Evolutionary conservation across 2,797 vertebrate genomes (phyloP), one percentile per base, ranked within the genome.

Genomic region (Phataginus tricuspis): DNA sequence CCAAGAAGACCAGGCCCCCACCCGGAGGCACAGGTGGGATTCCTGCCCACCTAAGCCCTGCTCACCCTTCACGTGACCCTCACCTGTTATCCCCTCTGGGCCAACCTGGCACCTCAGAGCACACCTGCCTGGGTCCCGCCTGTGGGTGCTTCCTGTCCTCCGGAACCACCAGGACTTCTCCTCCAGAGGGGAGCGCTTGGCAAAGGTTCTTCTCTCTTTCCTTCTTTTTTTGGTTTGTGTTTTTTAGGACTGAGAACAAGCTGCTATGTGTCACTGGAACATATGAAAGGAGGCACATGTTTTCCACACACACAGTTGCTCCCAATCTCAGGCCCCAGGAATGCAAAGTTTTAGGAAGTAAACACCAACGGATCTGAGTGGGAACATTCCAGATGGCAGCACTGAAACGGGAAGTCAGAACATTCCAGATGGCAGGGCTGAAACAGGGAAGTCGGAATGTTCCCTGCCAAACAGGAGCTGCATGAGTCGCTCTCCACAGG

Each of bases 291-390:
- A 84, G 96, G 90, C 2, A 0, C 4, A n/a, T 23, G 34, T 86
- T 97, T 96, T 72, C 86, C 95, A 96, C 88, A 95, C 88, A 95
- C 96, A 95, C 68, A 95, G 92, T 42, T 1, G 74, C 96, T 84
- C 85, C 91, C 77, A 4, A 1, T 37, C 77, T 82, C 95, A 68
- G 95, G 51, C 75, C 94, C 91, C 23, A 34, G 51, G 53, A 72
- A 78, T 7, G 78, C 64, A 27, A 27, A 88, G 86, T 82, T 91
- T 74, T 6, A 25, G 77, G 71, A 93, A 78, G 93, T 53, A 89
- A 87, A 87, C 84, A 82, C 51, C 77, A 8, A 1, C 18, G 39
- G 88, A n/a, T 51, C 34, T 0, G 3, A 83, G 80, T 18, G 0
- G 2, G 84, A 55, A 29, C 0, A 2, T 3, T 16, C 49, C 96